phyloP scores from a whole-genome alignment of 2,113 vertebrate genomes.

The Ardeotis arabs region DNA sequence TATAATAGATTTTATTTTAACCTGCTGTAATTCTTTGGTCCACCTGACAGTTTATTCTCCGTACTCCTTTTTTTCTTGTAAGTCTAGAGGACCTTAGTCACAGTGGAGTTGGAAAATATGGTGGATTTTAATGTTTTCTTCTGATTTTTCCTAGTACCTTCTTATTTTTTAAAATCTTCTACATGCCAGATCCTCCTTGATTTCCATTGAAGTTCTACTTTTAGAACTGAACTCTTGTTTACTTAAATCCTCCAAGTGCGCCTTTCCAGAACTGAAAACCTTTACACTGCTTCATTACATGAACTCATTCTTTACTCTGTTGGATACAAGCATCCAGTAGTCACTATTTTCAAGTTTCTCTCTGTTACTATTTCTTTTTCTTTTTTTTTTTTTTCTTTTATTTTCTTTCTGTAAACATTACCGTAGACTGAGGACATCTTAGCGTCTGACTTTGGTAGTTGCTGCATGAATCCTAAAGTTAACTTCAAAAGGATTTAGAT shows the following conservation, averaged over 20 bases:
- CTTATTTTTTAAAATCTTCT: not conserved
- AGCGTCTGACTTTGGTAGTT: not conserved
- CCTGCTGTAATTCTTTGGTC: not conserved
- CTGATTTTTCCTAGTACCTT: not conserved
- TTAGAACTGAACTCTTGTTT: not conserved
- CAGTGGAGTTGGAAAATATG: not conserved
- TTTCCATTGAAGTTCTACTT: not conserved
- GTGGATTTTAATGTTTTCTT: not conserved
- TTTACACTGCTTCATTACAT: not conserved
- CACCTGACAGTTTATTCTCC: not conserved
- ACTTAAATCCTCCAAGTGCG: not conserved
- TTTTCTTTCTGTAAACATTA: not conserved
- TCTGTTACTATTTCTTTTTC: not conserved
- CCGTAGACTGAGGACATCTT: not conserved
- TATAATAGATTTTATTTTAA: not conserved
- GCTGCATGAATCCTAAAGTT: not conserved
- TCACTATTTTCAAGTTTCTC: not conserved
- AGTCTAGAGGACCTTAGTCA: not conserved
- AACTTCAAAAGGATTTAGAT: not conserved
- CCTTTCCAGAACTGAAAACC: not conserved
- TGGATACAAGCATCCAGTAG: not conserved
- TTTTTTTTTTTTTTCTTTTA: not conserved
- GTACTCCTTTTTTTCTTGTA: not conserved
- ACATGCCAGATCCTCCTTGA: not conserved
- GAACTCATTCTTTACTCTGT: constrained; percentile 4